Evolutionary conservation across 2,113 vertebrate genomes (phyloP).

Genomic region (Phycodurus eques): DNA sequence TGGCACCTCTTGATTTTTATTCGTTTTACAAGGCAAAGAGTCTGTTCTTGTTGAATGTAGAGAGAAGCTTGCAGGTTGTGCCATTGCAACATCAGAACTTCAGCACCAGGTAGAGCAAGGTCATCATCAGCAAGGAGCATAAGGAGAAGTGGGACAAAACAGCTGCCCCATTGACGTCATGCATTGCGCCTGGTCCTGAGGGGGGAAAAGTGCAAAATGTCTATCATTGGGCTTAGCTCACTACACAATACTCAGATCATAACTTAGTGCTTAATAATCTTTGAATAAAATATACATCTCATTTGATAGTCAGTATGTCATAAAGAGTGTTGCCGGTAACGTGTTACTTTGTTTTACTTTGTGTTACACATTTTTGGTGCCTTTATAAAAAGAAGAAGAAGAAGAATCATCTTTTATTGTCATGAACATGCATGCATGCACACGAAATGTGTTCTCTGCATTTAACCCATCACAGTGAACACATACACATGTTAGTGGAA

Average conservation of each 20-base stretch:
- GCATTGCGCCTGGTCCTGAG: constrained; percentile 88
- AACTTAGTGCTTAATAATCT: background rate
- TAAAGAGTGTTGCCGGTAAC: too few species aligned
- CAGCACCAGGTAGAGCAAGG: constrained; percentile 82
- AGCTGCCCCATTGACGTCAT: constrained; percentile 80
- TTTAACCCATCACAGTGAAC: too few species aligned
- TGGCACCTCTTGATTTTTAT: constrained; percentile 60
- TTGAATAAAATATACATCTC: background rate
- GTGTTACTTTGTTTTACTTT: too few species aligned
- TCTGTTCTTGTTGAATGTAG: constrained; percentile 72
- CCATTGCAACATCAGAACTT: constrained; percentile 87
- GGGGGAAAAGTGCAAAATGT: background rate
- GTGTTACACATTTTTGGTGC: too few species aligned
- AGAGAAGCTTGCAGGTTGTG: constrained; percentile 63
- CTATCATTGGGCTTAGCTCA: background rate
- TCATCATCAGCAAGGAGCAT: constrained; percentile 80
- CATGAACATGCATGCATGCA: too few species aligned
- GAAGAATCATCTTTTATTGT: too few species aligned
- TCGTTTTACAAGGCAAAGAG: constrained; percentile 72
- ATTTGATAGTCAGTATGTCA: too few species aligned
- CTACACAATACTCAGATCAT: background rate
- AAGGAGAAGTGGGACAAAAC: constrained; percentile 72
- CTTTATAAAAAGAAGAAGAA: too few species aligned
- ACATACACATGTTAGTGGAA: too few species aligned
- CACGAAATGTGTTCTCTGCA: too few species aligned